A percentile compares a stretch with the other conserved stretches of the same genome.
Conservation (phyloP, 2,797 vertebrate species). For the Tadarida brasiliensis region DNA sequence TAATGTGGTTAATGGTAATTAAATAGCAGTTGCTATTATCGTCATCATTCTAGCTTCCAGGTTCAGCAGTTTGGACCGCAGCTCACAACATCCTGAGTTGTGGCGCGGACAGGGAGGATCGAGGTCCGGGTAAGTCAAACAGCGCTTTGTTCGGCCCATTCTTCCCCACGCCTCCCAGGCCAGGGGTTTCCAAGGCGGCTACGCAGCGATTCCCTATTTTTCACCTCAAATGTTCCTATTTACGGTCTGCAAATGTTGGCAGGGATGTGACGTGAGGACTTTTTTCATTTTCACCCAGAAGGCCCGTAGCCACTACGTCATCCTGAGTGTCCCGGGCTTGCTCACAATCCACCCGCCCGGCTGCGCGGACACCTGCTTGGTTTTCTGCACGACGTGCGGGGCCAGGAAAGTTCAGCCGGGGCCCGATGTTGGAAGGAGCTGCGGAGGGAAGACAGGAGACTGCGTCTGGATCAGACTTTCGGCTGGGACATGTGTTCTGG, state of each 20-base stretch:
- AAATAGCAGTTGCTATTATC: fast-evolving
- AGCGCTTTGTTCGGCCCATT: not conserved
- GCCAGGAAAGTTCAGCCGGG: not conserved
- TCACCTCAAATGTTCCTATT: not conserved
- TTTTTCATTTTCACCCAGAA: constrained; percentile 14
- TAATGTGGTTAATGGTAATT: not conserved
- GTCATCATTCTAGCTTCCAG: fast-evolving
- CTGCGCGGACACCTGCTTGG: not conserved
- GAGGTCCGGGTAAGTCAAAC: too few species aligned
- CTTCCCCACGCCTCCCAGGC: not conserved
- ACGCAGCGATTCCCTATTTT: not conserved
- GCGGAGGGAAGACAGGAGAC: not conserved
- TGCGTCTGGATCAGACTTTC: not conserved
- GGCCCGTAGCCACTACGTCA: not conserved
- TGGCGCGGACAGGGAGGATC: too few species aligned
- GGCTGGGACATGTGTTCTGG: not conserved
- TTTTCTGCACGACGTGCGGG: not conserved
- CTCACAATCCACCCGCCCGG: not conserved
- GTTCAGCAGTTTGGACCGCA: not conserved
- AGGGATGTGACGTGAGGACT: not conserved
- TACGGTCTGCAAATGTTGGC: not conserved
- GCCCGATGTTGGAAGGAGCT: not conserved
- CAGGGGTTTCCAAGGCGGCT: not conserved
- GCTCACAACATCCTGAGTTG: not conserved
- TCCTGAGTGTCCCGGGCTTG: not conserved